A percentile compares a stretch with the other conserved stretches of the same genome.
Evolutionary conservation across 2,797 vertebrate genomes (phyloP).

Genomic region (Echiichthys vipera): DNA sequence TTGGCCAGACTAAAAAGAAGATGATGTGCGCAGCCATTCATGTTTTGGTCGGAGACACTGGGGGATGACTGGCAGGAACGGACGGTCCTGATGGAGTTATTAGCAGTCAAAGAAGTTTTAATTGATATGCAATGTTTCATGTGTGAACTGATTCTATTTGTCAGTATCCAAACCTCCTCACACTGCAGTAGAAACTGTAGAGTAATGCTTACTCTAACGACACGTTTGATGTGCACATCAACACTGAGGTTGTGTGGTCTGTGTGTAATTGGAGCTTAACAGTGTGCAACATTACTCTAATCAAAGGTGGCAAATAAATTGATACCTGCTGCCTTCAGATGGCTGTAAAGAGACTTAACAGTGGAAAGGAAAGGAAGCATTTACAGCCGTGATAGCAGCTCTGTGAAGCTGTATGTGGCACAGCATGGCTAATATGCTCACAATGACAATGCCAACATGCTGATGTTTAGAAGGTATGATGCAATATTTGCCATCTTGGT

Average conservation of each 20-base stretch:
- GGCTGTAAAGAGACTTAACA: neutral
- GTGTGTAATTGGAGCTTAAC: neutral
- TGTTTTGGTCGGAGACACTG: too few relatives aligned
- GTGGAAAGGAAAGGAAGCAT: neutral
- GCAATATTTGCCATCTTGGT: neutral
- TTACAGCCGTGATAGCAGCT: neutral
- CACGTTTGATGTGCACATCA: conserved; percentile 3
- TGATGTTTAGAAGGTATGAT: neutral
- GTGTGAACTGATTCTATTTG: too few relatives aligned
- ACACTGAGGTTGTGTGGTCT: neutral
- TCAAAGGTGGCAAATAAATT: neutral
- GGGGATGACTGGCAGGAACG: too few relatives aligned
- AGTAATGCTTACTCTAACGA: neutral
- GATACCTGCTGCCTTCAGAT: conserved; percentile 1
- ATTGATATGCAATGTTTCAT: neutral
- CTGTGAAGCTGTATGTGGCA: neutral
- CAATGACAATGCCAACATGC: neutral
- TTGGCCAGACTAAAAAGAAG: neutral
- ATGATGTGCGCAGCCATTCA: too few relatives aligned
- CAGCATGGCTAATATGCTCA: neutral
- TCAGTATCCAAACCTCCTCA: too few relatives aligned
- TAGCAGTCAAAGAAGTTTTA: neutral
- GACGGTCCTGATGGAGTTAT: neutral
- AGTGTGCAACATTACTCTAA: neutral
- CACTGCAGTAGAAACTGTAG: too few relatives aligned